phyloP scores from a whole-genome alignment of 2,797 vertebrate genomes.

The Onychomys torridus region DNA sequence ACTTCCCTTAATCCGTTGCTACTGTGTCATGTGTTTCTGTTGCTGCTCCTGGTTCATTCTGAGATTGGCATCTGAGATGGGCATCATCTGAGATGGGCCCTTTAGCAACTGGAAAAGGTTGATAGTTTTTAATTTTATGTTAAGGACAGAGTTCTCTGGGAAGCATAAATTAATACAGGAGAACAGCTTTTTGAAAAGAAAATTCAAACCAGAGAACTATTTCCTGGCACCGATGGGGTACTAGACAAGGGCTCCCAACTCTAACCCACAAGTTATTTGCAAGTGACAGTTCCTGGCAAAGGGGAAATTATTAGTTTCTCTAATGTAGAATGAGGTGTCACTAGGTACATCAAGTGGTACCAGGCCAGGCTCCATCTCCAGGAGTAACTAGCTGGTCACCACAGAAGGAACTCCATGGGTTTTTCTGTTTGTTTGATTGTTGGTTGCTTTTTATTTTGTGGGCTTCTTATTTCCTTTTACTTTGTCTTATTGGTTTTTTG shows the following conservation, averaged over 20 bases:
- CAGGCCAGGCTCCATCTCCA: background rate
- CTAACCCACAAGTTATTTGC: no score
- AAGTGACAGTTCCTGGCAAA: background rate
- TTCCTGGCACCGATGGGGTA: background rate
- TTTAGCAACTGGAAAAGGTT: background rate
- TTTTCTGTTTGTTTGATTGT: background rate
- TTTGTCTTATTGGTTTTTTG: background rate
- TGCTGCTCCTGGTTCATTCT: background rate
- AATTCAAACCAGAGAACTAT: slow-evolving; percentile 43
- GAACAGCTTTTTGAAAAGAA: background rate
- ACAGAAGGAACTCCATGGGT: background rate
- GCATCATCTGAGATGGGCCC: background rate
- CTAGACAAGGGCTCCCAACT: background rate
- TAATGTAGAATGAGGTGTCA: background rate
- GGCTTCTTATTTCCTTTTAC: background rate
- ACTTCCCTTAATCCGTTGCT: background rate
- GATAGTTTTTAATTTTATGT: background rate
- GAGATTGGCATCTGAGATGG: background rate
- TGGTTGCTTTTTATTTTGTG: background rate
- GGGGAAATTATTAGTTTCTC: background rate
- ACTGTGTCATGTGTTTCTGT: background rate
- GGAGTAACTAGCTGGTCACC: background rate
- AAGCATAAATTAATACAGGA: background rate
- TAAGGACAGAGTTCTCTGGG: background rate
- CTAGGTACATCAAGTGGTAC: background rate